Percentiles rank a stretch among this genome's conserved stretches.
These are phyloP conservation scores for Dendronephthya gigantea DNA, from an alignment of 64 coral and sea anemone genomes.

Conservation along the genomic window DNA sequence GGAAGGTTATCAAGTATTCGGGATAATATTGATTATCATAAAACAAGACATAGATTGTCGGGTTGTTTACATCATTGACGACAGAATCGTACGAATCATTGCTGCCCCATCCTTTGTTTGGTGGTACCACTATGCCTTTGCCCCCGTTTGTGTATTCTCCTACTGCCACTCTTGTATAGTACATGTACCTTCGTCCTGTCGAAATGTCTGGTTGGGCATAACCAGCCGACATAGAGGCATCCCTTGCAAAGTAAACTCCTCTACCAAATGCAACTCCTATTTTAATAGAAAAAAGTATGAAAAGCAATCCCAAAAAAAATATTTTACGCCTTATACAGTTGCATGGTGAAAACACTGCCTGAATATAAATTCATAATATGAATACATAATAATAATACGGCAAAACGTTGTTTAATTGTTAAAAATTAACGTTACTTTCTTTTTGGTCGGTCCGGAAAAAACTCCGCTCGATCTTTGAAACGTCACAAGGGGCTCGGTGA, in stretches of 20 bases:
- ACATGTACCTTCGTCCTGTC: slow-evolving; percentile 42
- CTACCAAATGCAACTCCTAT: slow-evolving; percentile 28
- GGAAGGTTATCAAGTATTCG: slow-evolving; percentile 39
- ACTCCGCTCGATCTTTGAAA: too few species aligned
- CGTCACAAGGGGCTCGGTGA: too few species aligned
- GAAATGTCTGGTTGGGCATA: slow-evolving; percentile 36
- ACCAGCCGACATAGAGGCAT: slow-evolving; percentile 38
- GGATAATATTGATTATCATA: slow-evolving; percentile 57
- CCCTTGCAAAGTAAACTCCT: slow-evolving; percentile 51
- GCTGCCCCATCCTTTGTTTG: background rate
- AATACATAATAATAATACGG: too few species aligned
- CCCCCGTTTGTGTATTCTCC: slow-evolving; percentile 45
- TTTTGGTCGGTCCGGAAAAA: too few species aligned
- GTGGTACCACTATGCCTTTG: slow-evolving; percentile 17
- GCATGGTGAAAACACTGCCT: too few species aligned
- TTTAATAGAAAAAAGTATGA: too few species aligned
- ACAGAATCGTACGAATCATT: slow-evolving; percentile 40
- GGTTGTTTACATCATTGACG: background rate
- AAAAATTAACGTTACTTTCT: too few species aligned
- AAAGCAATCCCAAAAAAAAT: too few species aligned
- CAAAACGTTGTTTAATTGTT: too few species aligned
- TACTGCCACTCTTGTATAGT: slow-evolving; percentile 36
- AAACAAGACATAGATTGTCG: slow-evolving; percentile 43
- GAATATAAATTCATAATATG: too few species aligned
- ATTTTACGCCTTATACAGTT: too few species aligned